phyloP scores from a whole-genome alignment of 2,888 invertebrate species.

The Disparrhopalites patrizii region DNA sequence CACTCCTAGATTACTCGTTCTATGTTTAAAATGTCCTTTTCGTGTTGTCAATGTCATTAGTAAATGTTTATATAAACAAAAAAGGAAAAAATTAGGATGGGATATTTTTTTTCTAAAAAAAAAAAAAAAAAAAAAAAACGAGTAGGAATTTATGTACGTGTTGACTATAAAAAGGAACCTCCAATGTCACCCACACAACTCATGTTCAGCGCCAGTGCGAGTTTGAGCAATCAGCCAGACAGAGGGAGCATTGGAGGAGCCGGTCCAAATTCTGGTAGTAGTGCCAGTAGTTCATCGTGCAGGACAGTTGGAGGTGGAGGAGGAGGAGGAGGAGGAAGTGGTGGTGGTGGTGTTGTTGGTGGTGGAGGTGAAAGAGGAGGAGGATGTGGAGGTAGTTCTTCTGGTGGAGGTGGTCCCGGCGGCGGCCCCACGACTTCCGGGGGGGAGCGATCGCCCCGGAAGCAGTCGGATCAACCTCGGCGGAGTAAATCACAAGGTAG shows the following conservation, averaged over 20 bases:
- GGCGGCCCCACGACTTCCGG: background rate
- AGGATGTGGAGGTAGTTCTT: background rate
- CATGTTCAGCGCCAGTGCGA: conserved; percentile 26
- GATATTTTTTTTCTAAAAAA: too few species aligned
- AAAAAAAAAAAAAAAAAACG: too few species aligned
- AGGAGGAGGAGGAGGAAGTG: conserved; percentile 40
- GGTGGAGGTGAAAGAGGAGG: conserved; percentile 4
- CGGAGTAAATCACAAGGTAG: conserved; percentile 92
- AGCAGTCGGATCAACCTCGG: conserved; percentile 27
- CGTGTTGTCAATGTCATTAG: too few species aligned
- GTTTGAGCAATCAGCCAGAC: conserved; percentile 11
- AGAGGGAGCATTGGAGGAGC: conserved; percentile 7
- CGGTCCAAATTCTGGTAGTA: conserved; percentile 4
- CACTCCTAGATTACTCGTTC: too few species aligned
- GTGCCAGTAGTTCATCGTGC: conserved; percentile 28
- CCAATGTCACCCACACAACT: conserved; percentile 30
- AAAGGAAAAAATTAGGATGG: too few species aligned
- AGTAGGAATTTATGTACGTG: too few species aligned
- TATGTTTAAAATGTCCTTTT: too few species aligned
- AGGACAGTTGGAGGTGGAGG: conserved; percentile 42
- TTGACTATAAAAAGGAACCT: conserved; percentile 26
- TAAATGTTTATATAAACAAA: too few species aligned
- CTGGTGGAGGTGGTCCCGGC: too few species aligned
- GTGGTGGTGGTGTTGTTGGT: conserved; percentile 44
- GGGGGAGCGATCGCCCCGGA: conserved; percentile 18